These are phyloP conservation scores for Todiramphus saurophagus DNA, from an alignment of 2,113 vertebrate species.

Conservation along the genomic window DNA sequence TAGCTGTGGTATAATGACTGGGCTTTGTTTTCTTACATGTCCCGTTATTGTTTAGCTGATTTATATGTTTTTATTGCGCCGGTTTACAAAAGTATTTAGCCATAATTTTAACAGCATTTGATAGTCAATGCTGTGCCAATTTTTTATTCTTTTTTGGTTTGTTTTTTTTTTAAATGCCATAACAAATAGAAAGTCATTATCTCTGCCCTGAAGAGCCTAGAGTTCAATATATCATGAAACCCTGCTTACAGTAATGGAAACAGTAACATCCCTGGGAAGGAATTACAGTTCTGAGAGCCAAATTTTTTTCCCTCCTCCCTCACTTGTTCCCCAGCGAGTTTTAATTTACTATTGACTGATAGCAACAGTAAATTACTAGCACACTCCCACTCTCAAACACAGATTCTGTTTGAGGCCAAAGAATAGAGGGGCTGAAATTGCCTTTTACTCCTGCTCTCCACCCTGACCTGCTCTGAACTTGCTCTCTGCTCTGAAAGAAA, in stretches of 20 bases:
- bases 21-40: constrained; percentile 38
- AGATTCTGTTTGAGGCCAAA: constrained; percentile 24
- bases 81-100: constrained; percentile 23
- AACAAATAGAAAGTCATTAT: constrained; percentile 60
- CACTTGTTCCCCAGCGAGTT: constrained; percentile 44
- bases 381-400: constrained; percentile 51
- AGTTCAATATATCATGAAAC: constrained; percentile 60
- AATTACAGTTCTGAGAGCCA: constrained; percentile 46
- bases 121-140: constrained; percentile 20
- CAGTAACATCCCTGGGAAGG: constrained; percentile 64
- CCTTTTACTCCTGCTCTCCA: neutral
- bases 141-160: neutral
- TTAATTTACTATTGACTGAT: constrained; percentile 66
- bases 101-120: constrained; percentile 43
- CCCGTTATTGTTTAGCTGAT: constrained; percentile 37
- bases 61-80: neutral
- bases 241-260: constrained; percentile 56
- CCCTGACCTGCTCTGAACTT: constrained; percentile 16
- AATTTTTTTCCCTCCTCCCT: constrained; percentile 48
- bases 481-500: neutral
- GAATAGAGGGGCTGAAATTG: neutral
- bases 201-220: constrained; percentile 54
- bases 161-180: neutral
- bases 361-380: constrained; percentile 55
- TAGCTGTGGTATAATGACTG: neutral